These are phyloP conservation scores for Caenorhabditis panamensis DNA, from an alignment of 2,888 invertebrate genomes.

Conservation along the genomic window DNA sequence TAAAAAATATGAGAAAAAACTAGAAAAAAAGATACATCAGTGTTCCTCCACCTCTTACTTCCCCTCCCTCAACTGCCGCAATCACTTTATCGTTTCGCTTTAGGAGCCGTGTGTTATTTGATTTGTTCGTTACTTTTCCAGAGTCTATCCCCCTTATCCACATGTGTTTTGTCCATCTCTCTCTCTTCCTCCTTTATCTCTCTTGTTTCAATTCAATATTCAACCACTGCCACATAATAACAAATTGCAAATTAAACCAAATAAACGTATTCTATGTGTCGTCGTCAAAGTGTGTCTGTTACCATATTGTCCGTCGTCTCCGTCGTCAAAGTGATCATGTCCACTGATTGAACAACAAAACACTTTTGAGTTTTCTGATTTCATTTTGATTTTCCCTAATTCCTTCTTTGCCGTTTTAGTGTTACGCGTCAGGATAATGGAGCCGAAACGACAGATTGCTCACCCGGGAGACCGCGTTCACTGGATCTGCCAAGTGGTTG, in stretches of 20 bases:
- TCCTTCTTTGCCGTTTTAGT: slow-evolving; percentile 42
- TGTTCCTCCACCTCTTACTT: slow-evolving; percentile 10
- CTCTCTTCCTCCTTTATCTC: slow-evolving; percentile 31
- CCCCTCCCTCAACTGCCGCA: slow-evolving; percentile 27
- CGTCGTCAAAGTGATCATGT: slow-evolving; percentile 12
- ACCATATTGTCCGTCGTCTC: slow-evolving; percentile 6
- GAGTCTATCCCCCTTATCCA: slow-evolving; percentile 21
- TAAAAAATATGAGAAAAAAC: slow-evolving; percentile 12
- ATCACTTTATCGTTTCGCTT: slow-evolving; percentile 43
- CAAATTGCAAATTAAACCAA: slow-evolving; percentile 24
- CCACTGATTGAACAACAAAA: background rate
- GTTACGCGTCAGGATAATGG: slow-evolving; percentile 77
- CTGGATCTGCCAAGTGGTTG: slow-evolving; percentile 76
- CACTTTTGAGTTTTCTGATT: slow-evolving; percentile 8
- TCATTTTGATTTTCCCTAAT: slow-evolving; percentile 37
- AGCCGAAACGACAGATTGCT: slow-evolving; percentile 75
- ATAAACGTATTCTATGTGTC: slow-evolving; percentile 37
- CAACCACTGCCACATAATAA: slow-evolving; percentile 58
- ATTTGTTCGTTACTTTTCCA: slow-evolving; percentile 20
- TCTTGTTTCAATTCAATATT: slow-evolving; percentile 31
- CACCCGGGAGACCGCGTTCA: slow-evolving; percentile 73
- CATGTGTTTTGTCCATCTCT: slow-evolving; percentile 23
- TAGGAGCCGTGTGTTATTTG: slow-evolving; percentile 13
- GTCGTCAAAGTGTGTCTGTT: background rate
- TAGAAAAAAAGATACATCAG: slow-evolving; percentile 1